These are phyloP conservation scores for Xiphophorus maculatus DNA, from an alignment of 2,113 vertebrate genomes.

Conservation along the genomic window DNA sequence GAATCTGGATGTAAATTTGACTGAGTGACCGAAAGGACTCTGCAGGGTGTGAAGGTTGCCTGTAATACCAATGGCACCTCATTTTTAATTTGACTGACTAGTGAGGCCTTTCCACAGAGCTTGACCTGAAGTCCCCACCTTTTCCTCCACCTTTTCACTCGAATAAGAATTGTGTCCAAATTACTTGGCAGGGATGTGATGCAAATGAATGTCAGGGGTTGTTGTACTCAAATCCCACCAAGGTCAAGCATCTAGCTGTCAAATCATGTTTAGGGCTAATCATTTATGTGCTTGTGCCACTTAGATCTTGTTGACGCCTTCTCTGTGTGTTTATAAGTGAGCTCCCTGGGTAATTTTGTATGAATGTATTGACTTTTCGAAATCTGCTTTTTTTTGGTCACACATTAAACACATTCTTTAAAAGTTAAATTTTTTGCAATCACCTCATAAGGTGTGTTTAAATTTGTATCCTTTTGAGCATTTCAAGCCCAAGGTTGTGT, in stretches of 20 bases:
- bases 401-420: conserved; percentile 49
- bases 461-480: no score
- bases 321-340: conserved; percentile 70
- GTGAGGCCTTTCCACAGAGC: conserved; percentile 63
- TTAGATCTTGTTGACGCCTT: conserved; percentile 64
- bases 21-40: conserved; percentile 57
- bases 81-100: conserved; percentile 70
- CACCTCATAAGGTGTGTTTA: not conserved
- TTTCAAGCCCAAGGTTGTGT: no score
- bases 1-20: conserved; percentile 72
- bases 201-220: conserved; percentile 75
- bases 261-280: conserved; percentile 74
- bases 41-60: conserved; percentile 73
- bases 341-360: conserved; percentile 67
- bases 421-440: conserved; percentile 50
- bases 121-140: conserved; percentile 53
- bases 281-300: conserved; percentile 75
- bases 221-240: conserved; percentile 73
- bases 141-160: conserved; percentile 58
- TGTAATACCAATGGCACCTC: conserved; percentile 75
- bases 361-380: conserved; percentile 65
- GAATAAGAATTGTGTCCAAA: conserved; percentile 82
- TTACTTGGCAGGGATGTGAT: conserved; percentile 82
- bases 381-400: conserved; percentile 30
- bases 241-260: conserved; percentile 79